Base-by-base conservation (phyloP, 2,113 vertebrate species). In the Tyto alba region DNA sequence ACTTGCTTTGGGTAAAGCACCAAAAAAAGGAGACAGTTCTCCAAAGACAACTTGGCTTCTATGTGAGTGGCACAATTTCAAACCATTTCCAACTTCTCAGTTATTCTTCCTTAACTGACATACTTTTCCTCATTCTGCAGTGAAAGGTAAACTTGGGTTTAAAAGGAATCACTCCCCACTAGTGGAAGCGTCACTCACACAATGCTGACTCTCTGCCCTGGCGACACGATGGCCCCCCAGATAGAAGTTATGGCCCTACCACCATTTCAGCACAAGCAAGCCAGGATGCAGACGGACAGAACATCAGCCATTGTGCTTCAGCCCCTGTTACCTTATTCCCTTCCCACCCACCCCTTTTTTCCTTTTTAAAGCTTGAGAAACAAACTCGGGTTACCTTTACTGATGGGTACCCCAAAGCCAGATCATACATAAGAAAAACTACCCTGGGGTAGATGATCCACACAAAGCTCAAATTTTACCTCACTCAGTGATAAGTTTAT, bases 191-290 rank as follows among this genome's bases (percentile, higher is more conserved):
- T 13, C 45, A 43, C 29, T 72, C n/a, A 6, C 23, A 16, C 21
- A 6, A 59, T 6, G 12, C 29, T 8, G 10, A 30, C 36, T 10
- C 38, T 38, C 43, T 73, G 19, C 36, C 10, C 10, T 15, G 47
- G 52, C 32, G 66, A 30, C 17, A 9, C 0, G 25, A 62, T 8
- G 36, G 63, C 30, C 13, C 3, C 36, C n/a, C 25, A 16, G 32
- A 26, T 0, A 13, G 40, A 43, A 1, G 0, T 22, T 6, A 14
- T 0, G 0, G 53, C 27, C 38, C 40, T 16, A 20, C n/a, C 64
- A 30, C 30, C 17, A 21, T 27, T 16, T 23, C 38, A 59, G 41
- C 56, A 55, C 10, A 18, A 26, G 16, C 3, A 7, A 59, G 64
- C 13, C 45, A 67, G 16, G 29, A 36, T 23, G 34, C 26, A 57